These are phyloP conservation scores for Percopsis transmontana DNA, from an alignment of 2,113 vertebrate genomes.

Conservation along the genomic window DNA sequence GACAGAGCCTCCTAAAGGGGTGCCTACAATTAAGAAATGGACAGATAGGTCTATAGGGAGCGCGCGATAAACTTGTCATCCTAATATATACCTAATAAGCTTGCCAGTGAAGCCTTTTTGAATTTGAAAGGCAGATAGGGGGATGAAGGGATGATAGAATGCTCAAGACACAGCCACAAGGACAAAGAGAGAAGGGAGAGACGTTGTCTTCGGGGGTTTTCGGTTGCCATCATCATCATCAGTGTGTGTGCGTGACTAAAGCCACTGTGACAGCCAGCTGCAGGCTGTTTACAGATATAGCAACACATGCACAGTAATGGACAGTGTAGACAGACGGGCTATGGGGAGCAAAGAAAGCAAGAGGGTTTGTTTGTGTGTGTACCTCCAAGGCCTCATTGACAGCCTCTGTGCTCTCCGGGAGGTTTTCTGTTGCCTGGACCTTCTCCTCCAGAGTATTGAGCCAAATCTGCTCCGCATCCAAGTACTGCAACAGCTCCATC, in stretches of 20 bases:
- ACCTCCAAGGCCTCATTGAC: constrained; percentile 91
- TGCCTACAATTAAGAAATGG: neutral
- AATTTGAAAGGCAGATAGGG: too few relatives aligned
- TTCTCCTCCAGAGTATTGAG: constrained; percentile 87
- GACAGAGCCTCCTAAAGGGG: constrained; percentile 20
- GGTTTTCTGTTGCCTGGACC: constrained; percentile 78
- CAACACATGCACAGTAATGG: constrained; percentile 13
- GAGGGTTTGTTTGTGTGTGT: constrained; percentile 9
- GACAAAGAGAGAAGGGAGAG: constrained; percentile 19
- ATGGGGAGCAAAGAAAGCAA: neutral
- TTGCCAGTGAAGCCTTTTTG: too few relatives aligned
- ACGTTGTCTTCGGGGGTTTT: constrained; percentile 58
- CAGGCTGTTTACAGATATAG: constrained; percentile 63
- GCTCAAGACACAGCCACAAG: constrained; percentile 5
- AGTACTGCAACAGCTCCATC: constrained; percentile 94
- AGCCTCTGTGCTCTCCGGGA: constrained; percentile 83
- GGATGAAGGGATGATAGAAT: neutral
- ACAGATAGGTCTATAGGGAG: neutral
- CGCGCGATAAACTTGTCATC: neutral
- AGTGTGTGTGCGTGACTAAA: constrained; percentile 57
- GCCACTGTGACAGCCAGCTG: constrained; percentile 61
- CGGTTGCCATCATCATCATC: constrained; percentile 43
- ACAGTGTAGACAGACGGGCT: neutral
- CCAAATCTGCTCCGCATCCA: constrained; percentile 92
- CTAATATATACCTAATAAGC: too few relatives aligned